Evolutionary conservation across 2,888 invertebrate species (phyloP).

Genomic region (Himalopsyche anomala): DNA sequence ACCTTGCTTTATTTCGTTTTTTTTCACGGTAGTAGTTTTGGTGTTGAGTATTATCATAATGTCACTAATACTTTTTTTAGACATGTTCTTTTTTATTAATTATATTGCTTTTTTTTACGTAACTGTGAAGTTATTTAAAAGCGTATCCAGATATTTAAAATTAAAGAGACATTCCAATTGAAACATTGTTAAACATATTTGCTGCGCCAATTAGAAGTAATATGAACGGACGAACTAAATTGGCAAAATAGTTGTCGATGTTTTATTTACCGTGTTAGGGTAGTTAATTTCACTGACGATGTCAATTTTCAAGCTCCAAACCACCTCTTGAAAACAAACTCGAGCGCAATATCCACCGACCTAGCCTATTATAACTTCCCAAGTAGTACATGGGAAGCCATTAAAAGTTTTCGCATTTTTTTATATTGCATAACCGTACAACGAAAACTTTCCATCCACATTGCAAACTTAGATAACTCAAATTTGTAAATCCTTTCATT

Average conservation of each 20-base stretch:
- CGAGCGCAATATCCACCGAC: conserved; percentile 5
- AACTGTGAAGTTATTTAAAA: too few species aligned
- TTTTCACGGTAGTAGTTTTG: too few species aligned
- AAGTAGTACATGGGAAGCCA: conserved; percentile 20
- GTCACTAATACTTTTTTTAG: too few species aligned
- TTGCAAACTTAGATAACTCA: conserved; percentile 15
- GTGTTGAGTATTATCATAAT: too few species aligned
- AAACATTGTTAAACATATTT: too few species aligned
- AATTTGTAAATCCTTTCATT: conserved; percentile 20
- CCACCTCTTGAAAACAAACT: conserved; percentile 6
- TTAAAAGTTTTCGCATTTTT: conserved; percentile 30
- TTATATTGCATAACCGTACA: conserved; percentile 20
- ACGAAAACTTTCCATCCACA: background rate
- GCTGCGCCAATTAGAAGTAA: too few species aligned
- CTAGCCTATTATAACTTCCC: conserved; percentile 14
- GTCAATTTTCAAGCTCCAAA: conserved; percentile 4
- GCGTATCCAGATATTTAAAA: too few species aligned
- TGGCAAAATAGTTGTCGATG: background rate
- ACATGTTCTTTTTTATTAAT: too few species aligned
- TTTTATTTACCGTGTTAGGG: background rate
- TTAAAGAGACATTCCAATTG: too few species aligned
- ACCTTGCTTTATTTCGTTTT: too few species aligned
- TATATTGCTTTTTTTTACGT: too few species aligned
- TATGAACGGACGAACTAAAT: too few species aligned
- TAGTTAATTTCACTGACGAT: conserved; percentile 9